phyloP scores from a whole-genome alignment of 2,113 vertebrate genomes.

The Tetrax tetrax region DNA sequence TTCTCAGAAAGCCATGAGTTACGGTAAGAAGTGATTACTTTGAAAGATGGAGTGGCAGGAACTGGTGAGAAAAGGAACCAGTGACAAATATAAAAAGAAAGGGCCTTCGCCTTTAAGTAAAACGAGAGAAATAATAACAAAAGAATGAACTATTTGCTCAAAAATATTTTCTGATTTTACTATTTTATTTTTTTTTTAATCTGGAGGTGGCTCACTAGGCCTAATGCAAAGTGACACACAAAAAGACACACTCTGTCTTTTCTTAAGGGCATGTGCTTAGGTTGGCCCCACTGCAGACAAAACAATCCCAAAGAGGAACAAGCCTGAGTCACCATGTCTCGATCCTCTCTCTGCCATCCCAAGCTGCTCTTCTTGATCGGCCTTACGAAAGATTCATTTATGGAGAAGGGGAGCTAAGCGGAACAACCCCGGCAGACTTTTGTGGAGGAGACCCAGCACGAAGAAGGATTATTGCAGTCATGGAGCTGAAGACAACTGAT shows the following conservation, averaged over 20 bases:
- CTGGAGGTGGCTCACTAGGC: not conserved
- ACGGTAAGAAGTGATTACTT: not conserved
- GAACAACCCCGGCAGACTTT: not conserved
- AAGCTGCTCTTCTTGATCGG: not conserved
- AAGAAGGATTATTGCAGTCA: not conserved
- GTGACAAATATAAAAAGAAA: not conserved
- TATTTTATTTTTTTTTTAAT: not conserved
- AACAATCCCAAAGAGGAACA: not conserved
- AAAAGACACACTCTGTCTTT: not conserved
- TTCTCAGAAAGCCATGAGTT: not conserved
- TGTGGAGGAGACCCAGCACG: not conserved
- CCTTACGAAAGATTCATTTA: too few species aligned
- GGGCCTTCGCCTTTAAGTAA: not conserved
- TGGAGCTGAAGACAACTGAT: not conserved
- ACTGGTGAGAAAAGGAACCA: not conserved
- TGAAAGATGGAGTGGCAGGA: not conserved
- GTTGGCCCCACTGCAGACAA: not conserved
- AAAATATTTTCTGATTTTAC: not conserved
- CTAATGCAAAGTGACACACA: too few species aligned
- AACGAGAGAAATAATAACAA: accelerated
- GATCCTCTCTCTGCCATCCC: not conserved
- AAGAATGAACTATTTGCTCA: not conserved
- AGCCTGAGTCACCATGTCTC: not conserved
- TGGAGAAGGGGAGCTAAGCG: not conserved
- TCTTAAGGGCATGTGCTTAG: not conserved